A percentile compares a stretch with the other conserved stretches of the same genome.
Conservation (phyloP, 2,113 vertebrate species). For the Callaeas wilsoni region DNA sequence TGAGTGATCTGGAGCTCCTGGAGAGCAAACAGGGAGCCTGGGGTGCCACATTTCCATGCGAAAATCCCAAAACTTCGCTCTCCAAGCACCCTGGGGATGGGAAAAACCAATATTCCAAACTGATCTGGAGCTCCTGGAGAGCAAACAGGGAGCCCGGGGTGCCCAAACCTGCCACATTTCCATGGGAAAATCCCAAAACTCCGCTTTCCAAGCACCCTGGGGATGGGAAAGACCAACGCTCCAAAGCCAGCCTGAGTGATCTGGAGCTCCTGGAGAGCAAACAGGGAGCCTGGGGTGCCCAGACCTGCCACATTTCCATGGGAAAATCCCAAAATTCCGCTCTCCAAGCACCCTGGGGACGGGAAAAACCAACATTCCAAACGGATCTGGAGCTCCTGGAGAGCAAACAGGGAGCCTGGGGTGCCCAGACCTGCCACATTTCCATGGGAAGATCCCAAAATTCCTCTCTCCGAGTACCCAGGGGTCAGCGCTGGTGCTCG, state of each 20-base stretch:
- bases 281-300: not conserved
- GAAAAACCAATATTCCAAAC: not conserved
- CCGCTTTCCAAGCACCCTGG: accelerated
- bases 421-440: not conserved
- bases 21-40: not conserved
- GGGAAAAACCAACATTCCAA: not conserved
- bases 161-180: accelerated
- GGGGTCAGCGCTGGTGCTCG: not conserved
- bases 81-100: not conserved
- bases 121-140: not conserved
- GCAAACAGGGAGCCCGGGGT: not conserved
- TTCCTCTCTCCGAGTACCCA: accelerated
- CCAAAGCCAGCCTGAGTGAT: not conserved
- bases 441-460: not conserved
- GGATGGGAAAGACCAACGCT: not conserved
- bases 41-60: not conserved
- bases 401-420: not conserved
- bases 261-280: not conserved
- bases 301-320: not conserved
- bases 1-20: not conserved
- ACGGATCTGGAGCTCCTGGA: not conserved
- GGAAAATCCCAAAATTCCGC: not conserved
- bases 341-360: not conserved
- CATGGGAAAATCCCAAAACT: not conserved
- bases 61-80: not conserved